Base-by-base conservation (phyloP, 1,140 invertebrate species). In the Anagrus nilaparvatae region DNA sequence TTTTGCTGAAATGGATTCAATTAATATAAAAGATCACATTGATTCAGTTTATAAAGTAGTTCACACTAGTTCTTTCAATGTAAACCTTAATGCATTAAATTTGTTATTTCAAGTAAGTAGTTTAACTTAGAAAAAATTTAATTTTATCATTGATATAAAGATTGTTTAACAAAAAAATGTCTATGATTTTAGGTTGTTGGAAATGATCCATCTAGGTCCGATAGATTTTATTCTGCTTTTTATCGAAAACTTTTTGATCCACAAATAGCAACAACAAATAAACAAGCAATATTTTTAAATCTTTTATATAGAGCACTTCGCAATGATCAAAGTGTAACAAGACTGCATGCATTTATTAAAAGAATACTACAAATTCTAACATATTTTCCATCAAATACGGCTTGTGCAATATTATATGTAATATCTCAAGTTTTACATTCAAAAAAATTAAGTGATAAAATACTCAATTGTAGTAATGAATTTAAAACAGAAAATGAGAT, bases 41-140 rank as follows among this genome's bases (percentile, higher is more conserved):
- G 77, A 92, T 52, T 86, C 87, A 0, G 71, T 98, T 34, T 96
- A 94, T 61, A 81, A 84, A 55, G 69, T 97, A 14, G 87, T 97
- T 1, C 91, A 97, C 54, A 47, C 88, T 35, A 81, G 82, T 0
- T 75, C 78, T 40, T 84, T 93, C 46, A 84, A 82, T 52, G 84
- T 92, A 1, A 78, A 85, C 17, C 61, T 97, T 8, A 92, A 93
- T 57, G 88, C 91, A 0, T 62, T 98, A 0, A 81, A 79, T 45
- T 71, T 99, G 43, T 67, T 99, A 2, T 82, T 84, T 53, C 92
- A 96, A 59, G 76, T 94, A 41, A 75, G 14, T 40, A 32, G 27
- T 31, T 28, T 39, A 16, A 31, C 14, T 31, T 10, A 5, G 5
- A 31, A 31, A 14, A 31, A 14, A 31, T 36, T 24, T 16, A 16